Percentiles rank a stretch among this genome's conserved stretches.
These are phyloP conservation scores for Chloromyia formosa DNA, from an alignment of 2,888 invertebrate species.

Conservation along the genomic window DNA sequence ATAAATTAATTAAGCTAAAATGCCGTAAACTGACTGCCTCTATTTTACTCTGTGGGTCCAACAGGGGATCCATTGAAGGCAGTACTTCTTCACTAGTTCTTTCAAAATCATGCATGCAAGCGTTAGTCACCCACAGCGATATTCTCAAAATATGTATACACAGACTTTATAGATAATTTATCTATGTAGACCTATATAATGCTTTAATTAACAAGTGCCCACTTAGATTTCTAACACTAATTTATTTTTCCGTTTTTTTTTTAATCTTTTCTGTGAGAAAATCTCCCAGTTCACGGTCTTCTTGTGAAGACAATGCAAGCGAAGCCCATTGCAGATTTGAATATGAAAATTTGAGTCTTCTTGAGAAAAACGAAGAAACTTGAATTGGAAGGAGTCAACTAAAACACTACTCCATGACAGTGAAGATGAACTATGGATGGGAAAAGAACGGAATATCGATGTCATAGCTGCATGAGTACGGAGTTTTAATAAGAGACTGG, in stretches of 20 bases:
- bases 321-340: too few species aligned
- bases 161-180: too few species aligned
- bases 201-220: conserved; percentile 27
- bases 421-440: too few species aligned
- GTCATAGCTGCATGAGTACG: too few species aligned
- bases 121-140: background rate
- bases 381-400: too few species aligned
- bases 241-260: background rate
- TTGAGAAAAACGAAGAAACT: too few species aligned
- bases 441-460: too few species aligned
- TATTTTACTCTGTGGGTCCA: background rate
- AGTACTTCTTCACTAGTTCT: background rate
- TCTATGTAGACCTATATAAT: background rate
- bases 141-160: background rate
- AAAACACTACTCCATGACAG: too few species aligned
- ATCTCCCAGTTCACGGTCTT: background rate
- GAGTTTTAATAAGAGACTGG: too few species aligned
- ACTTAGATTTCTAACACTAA: background rate
- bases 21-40: background rate
- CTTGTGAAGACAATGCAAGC: too few species aligned
- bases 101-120: background rate
- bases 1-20: conserved; percentile 6
- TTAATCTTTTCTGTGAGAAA: conserved; percentile 14
- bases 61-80: background rate
- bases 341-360: too few species aligned